Evolutionary conservation across 2,888 invertebrate species (phyloP), one percentile per base, ranked within the genome.

Genomic region (Rhamnusium bicolor): DNA sequence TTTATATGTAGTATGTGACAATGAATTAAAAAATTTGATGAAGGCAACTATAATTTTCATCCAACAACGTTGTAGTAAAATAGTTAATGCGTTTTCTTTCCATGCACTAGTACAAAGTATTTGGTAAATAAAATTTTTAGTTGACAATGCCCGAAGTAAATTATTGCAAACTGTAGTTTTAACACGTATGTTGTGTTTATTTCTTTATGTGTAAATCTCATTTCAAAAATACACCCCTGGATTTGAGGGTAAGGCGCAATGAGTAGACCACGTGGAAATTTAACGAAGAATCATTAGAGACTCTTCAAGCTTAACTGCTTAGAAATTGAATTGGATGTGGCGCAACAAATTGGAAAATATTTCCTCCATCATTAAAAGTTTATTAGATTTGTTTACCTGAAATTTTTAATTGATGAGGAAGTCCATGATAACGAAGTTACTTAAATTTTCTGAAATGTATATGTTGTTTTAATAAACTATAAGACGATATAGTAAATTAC

Each of bases 321-420:
- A 71, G 63, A 71, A 71, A 71, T 71, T 71, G 65, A 71, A 65
- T 65, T 71, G 65, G 65, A 71, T 65, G 71, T 58, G 63, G 65
- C 58, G 49, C 71, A 65, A 71, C 65, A 71, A 71, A 71, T 65
- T 71, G 71, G 65, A 71, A 71, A 71, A 71, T 71, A 71, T 71
- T 65, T 65, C 65, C 58, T 27, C 2, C 58, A 58, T 71, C 71
- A 71, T 71, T 71, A 71, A 71, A 68, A 58, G 47, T 68, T 68
- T 47, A 68, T 58, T 58, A 29, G 47, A 58, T 49, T 53, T 32
- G 65, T 65, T 65, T 65, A 53, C 51, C 53, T 51, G 65, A 53
- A 24, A 21, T 65, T 65, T 65, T 65, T 65, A 53, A 53, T 19
- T 21, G 65, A 65, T 21, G 18, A 32, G n/a, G 19, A 65, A 19